Percentiles rank a stretch among this genome's conserved stretches.
phyloP scores from a whole-genome alignment of 2,888 invertebrate species.

The Drepanosiphum platanoidis region DNA sequence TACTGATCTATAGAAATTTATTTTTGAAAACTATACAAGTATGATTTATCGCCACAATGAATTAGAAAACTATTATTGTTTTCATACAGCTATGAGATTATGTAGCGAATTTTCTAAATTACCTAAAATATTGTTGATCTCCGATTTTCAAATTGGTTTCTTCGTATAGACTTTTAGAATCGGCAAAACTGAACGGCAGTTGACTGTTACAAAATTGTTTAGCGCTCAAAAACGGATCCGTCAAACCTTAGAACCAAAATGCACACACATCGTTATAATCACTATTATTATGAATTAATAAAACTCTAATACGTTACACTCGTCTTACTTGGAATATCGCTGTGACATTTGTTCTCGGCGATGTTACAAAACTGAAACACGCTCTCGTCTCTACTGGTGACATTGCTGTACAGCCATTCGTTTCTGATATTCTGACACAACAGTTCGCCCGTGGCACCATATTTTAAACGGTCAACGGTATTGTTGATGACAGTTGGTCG shows the following conservation, averaged over 20 bases:
- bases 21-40: neutral
- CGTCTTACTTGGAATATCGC: conserved; percentile 45
- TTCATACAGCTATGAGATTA: neutral
- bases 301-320: neutral
- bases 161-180: conserved; percentile 65
- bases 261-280: conserved; percentile 32
- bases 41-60: neutral
- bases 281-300: neutral
- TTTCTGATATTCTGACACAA: conserved; percentile 71
- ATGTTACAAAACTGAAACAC: conserved; percentile 67
- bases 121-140: conserved; percentile 62
- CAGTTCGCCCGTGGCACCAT: conserved; percentile 70
- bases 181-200: conserved; percentile 69
- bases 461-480: conserved; percentile 64
- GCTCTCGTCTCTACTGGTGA: conserved; percentile 69
- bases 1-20: too few relatives aligned
- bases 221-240: conserved; percentile 63
- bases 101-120: neutral
- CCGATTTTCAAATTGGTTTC: neutral
- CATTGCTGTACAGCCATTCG: conserved; percentile 71
- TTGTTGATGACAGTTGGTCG: conserved; percentile 61
- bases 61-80: neutral
- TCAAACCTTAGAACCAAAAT: conserved; percentile 63
- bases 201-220: conserved; percentile 67
- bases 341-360: neutral